phyloP scores from a whole-genome alignment of 1,140 invertebrate species.

The Megalonaias nervosa region DNA sequence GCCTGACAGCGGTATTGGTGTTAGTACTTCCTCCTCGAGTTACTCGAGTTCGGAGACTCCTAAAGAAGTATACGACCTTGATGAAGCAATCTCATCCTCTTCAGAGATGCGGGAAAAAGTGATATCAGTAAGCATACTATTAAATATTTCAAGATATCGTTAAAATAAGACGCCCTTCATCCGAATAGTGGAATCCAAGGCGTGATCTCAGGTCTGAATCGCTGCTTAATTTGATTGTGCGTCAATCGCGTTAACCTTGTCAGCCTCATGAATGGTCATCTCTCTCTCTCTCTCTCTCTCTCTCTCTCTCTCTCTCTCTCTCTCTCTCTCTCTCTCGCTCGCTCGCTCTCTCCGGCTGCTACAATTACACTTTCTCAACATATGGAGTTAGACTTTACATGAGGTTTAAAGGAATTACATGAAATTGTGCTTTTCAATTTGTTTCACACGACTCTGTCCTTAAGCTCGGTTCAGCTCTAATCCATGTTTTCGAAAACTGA shows the following conservation, averaged over 20 bases:
- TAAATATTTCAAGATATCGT: not conserved
- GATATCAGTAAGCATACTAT: slow-evolving; percentile 31
- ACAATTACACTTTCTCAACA: no score
- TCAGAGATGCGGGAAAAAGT: slow-evolving; percentile 48
- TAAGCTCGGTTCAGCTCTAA: no score
- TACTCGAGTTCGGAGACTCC: slow-evolving; percentile 56
- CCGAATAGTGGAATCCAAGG: not conserved
- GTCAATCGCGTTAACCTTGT: not conserved
- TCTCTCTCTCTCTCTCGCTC: no score
- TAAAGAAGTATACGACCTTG: slow-evolving; percentile 49
- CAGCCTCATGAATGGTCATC: no score
- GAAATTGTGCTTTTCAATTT: no score
- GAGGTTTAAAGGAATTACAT: no score
- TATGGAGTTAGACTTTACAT: no score
- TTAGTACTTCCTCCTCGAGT: slow-evolving; percentile 58
- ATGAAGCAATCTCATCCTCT: slow-evolving; percentile 46
- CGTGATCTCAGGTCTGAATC: not conserved
- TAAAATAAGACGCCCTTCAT: not conserved
- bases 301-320: no score
- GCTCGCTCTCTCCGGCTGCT: not conserved
- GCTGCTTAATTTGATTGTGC: not conserved
- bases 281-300: no score
- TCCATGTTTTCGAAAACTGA: no score
- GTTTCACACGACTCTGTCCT: no score
- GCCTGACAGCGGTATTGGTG: slow-evolving; percentile 59